Conservation (phyloP, 2,113 vertebrate species). For the Erythrocebus patas region DNA sequence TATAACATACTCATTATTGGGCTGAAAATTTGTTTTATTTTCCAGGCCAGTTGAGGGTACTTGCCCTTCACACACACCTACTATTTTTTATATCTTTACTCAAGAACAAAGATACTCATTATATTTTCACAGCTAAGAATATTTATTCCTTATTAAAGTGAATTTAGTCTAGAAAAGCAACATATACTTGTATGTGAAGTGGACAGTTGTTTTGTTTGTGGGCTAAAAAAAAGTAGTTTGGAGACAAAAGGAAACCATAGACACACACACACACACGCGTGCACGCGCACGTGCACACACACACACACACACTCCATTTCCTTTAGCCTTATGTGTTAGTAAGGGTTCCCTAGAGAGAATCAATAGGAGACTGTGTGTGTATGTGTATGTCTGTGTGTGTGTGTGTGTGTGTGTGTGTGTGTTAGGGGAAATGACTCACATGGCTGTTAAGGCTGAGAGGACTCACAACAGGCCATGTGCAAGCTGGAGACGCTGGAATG, state of each 20-base stretch:
- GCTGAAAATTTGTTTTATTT: not conserved
- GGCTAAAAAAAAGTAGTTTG: not conserved
- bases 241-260: not conserved
- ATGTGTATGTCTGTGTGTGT: no score
- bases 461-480: not conserved
- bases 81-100: not conserved
- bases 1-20: not conserved
- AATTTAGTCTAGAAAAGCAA: not conserved
- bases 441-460: not conserved
- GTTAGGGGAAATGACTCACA: not conserved
- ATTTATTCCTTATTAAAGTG: not conserved
- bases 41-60: not conserved
- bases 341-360: not conserved
- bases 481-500: not conserved
- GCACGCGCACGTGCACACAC: not conserved
- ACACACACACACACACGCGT: not conserved
- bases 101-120: not conserved
- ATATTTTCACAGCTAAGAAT: not conserved
- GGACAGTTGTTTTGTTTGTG: not conserved
- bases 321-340: not conserved
- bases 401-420: no score
- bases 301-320: not conserved
- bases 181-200: not conserved
- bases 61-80: not conserved
- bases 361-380: not conserved